phyloP scores from a whole-genome alignment of 2,797 vertebrate genomes.

The Carapus acus region DNA sequence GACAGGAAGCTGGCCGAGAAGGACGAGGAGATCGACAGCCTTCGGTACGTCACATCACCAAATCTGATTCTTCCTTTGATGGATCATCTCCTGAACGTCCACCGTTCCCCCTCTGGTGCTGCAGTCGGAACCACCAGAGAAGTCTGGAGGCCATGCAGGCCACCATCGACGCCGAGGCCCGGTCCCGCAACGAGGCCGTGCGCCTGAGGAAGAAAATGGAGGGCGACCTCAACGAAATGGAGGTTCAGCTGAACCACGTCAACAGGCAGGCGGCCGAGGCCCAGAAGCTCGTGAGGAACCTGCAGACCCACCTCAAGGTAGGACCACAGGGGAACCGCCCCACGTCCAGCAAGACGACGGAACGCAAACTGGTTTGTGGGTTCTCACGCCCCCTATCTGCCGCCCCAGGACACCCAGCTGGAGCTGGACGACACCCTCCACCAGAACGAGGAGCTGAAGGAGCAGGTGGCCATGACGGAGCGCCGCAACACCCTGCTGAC shows the following conservation, averaged over 20 bases:
- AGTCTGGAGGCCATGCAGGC: conserved; percentile 87
- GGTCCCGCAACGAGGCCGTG: conserved; percentile 85
- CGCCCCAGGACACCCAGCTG: conserved; percentile 79
- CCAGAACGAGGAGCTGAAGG: conserved; percentile 81
- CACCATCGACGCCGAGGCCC: conserved; percentile 81
- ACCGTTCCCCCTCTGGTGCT: not conserved
- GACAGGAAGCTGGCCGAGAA: conserved; percentile 90
- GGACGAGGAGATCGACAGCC: conserved; percentile 84
- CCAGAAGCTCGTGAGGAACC: conserved; percentile 79
- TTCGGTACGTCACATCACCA: conserved; percentile 53
- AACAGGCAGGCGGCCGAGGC: conserved; percentile 82
- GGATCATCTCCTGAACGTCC: not conserved
- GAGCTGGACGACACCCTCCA: conserved; percentile 83
- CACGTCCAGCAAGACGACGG: no score
- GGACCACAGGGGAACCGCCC: no score
- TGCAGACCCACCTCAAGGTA: conserved; percentile 89
- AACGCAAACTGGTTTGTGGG: no score
- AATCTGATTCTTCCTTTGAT: no score
- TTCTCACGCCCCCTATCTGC: not conserved
- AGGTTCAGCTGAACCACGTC: conserved; percentile 87
- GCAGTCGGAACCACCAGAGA: conserved; percentile 87
- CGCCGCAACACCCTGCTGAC: conserved; percentile 80
- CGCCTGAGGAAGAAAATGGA: conserved; percentile 93
- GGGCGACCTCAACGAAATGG: conserved; percentile 90
- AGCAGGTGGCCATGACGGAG: conserved; percentile 81